Percentiles rank a stretch among this genome's conserved stretches.
Evolutionary conservation across 1,140 invertebrate genomes (phyloP).

Genomic region (Agrilus planipennis): DNA sequence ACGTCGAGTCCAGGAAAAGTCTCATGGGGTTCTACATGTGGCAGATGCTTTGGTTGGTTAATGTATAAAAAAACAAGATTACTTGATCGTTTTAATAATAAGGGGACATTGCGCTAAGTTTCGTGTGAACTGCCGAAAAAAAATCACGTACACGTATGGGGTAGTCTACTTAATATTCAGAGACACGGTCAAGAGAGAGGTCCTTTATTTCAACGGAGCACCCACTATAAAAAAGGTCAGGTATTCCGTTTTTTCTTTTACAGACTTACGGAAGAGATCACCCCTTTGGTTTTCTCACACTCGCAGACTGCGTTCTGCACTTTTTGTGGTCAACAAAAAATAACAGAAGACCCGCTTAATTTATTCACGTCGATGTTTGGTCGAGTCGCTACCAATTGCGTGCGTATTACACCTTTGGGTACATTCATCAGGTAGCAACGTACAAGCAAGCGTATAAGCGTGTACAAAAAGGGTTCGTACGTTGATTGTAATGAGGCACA

Average conservation of each 20-base stretch:
- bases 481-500: no score
- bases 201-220: constrained; percentile 7
- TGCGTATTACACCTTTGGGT: no score
- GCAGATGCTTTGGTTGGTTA: no score
- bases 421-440: no score
- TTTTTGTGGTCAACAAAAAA: constrained; percentile 9
- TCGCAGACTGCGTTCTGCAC: neutral
- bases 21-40: no score
- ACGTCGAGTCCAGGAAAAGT: no score
- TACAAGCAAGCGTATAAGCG: no score
- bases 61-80: no score
- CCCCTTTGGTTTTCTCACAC: constrained; percentile 2
- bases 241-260: constrained; percentile 4
- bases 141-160: constrained; percentile 2
- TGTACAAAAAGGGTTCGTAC: no score
- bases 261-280: constrained; percentile 1
- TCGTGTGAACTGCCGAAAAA: constrained; percentile 7
- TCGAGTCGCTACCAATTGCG: no score
- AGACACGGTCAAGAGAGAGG: no score
- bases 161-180: constrained; percentile 6
- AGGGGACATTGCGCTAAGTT: constrained; percentile 5
- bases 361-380: constrained; percentile 2
- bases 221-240: constrained; percentile 7
- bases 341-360: constrained; percentile 4
- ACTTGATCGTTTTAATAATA: no score